Conservation (phyloP, 2,797 vertebrate genomes). For the Potorous gilbertii region DNA sequence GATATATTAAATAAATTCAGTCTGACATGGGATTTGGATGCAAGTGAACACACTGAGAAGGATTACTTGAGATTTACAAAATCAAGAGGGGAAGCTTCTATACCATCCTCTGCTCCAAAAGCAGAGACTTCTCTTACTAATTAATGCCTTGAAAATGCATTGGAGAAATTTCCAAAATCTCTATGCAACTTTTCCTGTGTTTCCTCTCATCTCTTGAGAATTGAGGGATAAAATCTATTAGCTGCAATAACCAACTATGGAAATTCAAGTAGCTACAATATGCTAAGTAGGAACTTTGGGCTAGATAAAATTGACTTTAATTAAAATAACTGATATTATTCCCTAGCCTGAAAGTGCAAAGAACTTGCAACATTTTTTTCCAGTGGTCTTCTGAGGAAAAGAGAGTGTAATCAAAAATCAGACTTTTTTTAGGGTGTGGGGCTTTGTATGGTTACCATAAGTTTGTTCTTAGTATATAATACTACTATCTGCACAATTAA, state of each 20-base stretch:
- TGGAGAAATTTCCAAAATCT: conserved; percentile 46
- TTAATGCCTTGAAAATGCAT: conserved; percentile 43
- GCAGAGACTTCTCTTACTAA: conserved; percentile 19
- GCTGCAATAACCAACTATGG: not conserved
- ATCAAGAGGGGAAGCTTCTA: conserved; percentile 47
- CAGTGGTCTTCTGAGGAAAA: conserved; percentile 37
- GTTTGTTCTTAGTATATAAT: not conserved
- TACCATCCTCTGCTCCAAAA: conserved; percentile 22
- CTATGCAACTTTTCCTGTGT: not conserved
- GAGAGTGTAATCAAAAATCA: conserved; percentile 25
- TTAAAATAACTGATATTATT: conserved; percentile 23
- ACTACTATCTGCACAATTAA: not conserved
- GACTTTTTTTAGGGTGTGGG: not conserved
- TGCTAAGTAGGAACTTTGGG: conserved; percentile 24
- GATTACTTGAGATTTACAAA: conserved; percentile 67
- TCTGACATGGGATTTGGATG: conserved; percentile 54
- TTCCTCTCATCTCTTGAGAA: not conserved
- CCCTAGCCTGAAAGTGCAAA: conserved; percentile 15
- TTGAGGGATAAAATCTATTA: conserved; percentile 28
- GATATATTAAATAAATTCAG: conserved; percentile 58
- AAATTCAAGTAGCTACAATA: conserved; percentile 22
- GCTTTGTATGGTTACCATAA: not conserved
- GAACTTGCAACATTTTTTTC: conserved; percentile 30
- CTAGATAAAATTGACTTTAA: conserved; percentile 9
- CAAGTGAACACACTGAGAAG: conserved; percentile 42